A percentile compares a stretch with the other conserved stretches of the same genome.
Conservation (phyloP, 2,113 vertebrate species). For the Chiloscyllium plagiosum region DNA sequence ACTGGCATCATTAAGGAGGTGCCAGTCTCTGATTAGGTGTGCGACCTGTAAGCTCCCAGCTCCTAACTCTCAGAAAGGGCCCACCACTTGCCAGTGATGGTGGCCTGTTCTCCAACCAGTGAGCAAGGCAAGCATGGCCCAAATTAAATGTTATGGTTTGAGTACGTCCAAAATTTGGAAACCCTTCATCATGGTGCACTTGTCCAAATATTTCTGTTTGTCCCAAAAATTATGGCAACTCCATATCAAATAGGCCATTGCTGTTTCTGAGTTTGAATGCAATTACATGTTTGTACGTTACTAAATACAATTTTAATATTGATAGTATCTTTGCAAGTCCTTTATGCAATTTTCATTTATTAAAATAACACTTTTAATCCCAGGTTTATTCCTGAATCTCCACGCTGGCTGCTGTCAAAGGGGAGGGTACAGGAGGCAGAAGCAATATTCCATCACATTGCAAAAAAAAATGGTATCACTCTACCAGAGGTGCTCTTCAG, state of each 20-base stretch:
- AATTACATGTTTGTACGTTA: not conserved
- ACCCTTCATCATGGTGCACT: not conserved
- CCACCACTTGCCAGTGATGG: too few species aligned
- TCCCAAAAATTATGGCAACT: not conserved
- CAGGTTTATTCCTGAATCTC: slow-evolving; percentile 18
- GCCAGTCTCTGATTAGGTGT: too few species aligned
- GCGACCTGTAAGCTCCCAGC: too few species aligned
- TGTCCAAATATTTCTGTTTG: too few species aligned
- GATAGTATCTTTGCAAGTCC: not conserved
- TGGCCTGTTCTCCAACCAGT: too few species aligned
- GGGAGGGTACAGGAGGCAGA: not conserved
- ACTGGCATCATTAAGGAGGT: too few species aligned
- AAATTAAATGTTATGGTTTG: not conserved
- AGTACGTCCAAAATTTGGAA: not conserved
- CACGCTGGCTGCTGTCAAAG: not conserved
- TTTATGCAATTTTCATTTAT: not conserved
- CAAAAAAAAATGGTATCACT: slow-evolving; percentile 5
- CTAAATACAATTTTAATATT: not conserved
- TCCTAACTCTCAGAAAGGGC: too few species aligned
- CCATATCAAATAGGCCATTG: not conserved
- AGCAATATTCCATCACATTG: not conserved
- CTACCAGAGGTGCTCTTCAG: not conserved
- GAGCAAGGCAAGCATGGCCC: too few species aligned
- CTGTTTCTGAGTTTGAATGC: not conserved
- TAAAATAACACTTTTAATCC: not conserved